These are phyloP conservation scores for Brachyhypopomus gauderio DNA, from an alignment of 2,113 vertebrate species.

Conservation along the genomic window DNA sequence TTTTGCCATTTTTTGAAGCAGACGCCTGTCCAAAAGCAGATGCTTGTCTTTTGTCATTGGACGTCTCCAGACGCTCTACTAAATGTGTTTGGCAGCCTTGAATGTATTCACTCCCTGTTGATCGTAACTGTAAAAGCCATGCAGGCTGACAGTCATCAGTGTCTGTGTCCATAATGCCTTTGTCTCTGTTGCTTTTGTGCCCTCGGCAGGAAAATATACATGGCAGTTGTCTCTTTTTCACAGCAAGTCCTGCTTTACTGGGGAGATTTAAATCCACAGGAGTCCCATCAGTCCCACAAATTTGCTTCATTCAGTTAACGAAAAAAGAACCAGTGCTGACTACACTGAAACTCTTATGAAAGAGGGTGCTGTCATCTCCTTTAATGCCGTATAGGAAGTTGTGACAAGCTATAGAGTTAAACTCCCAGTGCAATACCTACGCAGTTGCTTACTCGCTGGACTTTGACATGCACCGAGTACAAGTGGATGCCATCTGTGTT, in stretches of 20 bases:
- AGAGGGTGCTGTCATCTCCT: constrained; percentile 31
- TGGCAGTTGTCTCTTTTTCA: neutral
- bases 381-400: neutral
- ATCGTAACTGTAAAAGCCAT: constrained; percentile 69
- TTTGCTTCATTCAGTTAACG: constrained; percentile 26
- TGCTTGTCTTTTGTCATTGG: constrained; percentile 61
- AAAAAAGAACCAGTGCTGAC: constrained; percentile 1
- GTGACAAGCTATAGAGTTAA: constrained; percentile 40
- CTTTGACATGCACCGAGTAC: constrained; percentile 57
- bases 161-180: constrained; percentile 68
- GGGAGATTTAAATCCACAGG: no score
- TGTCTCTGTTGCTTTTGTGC: constrained; percentile 55
- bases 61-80: constrained; percentile 64
- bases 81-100: constrained; percentile 64
- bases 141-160: constrained; percentile 70
- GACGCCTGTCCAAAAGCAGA: constrained; percentile 61
- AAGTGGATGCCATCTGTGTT: constrained; percentile 66
- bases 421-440: constrained; percentile 53
- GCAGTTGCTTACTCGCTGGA: constrained; percentile 46
- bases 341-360: constrained; percentile 43
- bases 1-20: constrained; percentile 68
- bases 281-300: neutral
- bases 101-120: constrained; percentile 69
- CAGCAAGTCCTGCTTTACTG: neutral
- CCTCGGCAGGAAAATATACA: constrained; percentile 2